A percentile compares a stretch with the other conserved stretches of the same genome.
Conservation (phyloP, 2,888 invertebrate genomes). For the Carcina quercana region DNA sequence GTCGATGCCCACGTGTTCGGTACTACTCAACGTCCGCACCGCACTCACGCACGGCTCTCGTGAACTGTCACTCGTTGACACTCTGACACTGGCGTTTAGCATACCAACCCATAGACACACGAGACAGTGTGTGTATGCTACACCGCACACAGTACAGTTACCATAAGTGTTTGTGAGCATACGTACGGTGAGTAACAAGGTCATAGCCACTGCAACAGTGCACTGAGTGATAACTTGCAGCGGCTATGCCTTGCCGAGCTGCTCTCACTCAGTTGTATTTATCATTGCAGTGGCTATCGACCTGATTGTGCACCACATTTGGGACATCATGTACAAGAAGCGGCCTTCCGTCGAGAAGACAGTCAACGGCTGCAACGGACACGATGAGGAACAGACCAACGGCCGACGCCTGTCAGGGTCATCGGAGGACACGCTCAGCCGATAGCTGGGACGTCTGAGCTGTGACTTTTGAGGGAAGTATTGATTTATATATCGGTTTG, state of each 20-base stretch:
- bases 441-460: too few species aligned
- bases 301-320: constrained; percentile 99
- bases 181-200: constrained; percentile 45
- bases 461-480: too few species aligned
- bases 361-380: constrained; percentile 56
- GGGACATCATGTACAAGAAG: constrained; percentile 89
- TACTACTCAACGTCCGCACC: too few species aligned
- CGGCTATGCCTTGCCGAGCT: constrained; percentile 74
- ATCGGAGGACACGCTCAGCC: constrained; percentile 68
- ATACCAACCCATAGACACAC: too few species aligned
- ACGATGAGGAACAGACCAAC: constrained; percentile 42
- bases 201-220: constrained; percentile 72
- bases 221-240: constrained; percentile 44
- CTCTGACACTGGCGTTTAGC: too few species aligned
- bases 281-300: constrained; percentile 98
- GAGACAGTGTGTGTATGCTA: too few species aligned
- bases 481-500: too few species aligned
- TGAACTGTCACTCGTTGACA: too few species aligned
- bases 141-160: too few species aligned
- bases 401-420: constrained; percentile 58
- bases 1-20: too few species aligned
- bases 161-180: too few species aligned
- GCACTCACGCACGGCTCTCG: too few species aligned
- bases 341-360: constrained; percentile 30
- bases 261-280: constrained; percentile 23